A percentile compares a stretch with the other conserved stretches of the same genome.
Evolutionary conservation across 2,888 invertebrate species (phyloP).

Genomic region (Julus scanicus): DNA sequence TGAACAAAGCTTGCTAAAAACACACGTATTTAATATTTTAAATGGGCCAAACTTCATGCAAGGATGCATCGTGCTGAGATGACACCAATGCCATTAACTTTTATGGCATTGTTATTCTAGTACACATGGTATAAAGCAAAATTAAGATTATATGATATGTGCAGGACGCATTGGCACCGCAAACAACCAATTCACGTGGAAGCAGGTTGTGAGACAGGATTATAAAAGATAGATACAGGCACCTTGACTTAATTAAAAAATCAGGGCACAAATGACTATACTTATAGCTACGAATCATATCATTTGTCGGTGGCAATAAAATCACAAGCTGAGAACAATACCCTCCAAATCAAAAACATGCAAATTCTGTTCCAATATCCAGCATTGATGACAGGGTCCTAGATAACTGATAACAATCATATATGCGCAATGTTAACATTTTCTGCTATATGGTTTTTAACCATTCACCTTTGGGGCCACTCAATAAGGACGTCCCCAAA

Average conservation of each 20-base stretch:
- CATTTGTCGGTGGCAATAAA: too few species aligned
- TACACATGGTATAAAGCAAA: conserved; percentile 25
- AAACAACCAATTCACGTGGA: background rate
- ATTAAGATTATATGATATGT: conserved; percentile 23
- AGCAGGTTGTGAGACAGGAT: background rate
- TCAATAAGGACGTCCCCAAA: too few species aligned
- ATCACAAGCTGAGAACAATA: too few species aligned
- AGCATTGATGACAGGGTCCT: too few species aligned
- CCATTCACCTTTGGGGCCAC: too few species aligned
- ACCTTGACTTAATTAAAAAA: background rate
- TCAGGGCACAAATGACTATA: background rate
- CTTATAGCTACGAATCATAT: background rate
- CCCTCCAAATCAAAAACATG: too few species aligned
- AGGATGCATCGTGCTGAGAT: background rate
- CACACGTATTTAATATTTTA: background rate
- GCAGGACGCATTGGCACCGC: background rate
- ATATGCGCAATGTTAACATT: too few species aligned
- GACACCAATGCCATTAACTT: background rate
- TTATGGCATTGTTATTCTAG: conserved; percentile 8
- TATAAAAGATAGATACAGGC: background rate
- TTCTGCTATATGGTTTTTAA: too few species aligned
- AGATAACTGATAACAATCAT: too few species aligned
- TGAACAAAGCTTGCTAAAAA: background rate
- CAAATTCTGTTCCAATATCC: too few species aligned
- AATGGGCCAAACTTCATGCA: background rate